These are phyloP conservation scores for Zeuzera pyrina DNA, from an alignment of 2,888 invertebrate species.

Conservation along the genomic window DNA sequence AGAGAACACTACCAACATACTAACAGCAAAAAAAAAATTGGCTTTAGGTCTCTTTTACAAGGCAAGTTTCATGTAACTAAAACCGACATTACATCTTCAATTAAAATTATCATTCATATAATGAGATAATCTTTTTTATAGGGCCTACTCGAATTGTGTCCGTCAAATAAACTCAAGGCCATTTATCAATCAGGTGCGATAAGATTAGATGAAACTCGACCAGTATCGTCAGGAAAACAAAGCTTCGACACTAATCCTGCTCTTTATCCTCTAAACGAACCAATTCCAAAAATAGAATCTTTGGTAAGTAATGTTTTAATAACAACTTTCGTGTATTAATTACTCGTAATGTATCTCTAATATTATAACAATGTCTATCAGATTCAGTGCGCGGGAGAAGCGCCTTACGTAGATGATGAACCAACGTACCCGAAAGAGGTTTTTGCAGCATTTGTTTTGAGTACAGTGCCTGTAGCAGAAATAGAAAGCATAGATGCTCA, in stretches of 20 bases:
- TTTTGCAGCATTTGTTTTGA: conserved; percentile 75
- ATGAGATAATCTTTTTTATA: not conserved
- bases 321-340: not conserved
- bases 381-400: conserved; percentile 79
- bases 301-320: no score
- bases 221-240: conserved; percentile 71
- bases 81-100: no score
- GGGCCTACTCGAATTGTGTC: conserved; percentile 15
- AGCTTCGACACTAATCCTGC: conserved; percentile 72
- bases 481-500: conserved; percentile 72
- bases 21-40: conserved; percentile 57
- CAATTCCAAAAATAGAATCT: conserved; percentile 75
- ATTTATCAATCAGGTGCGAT: conserved; percentile 49
- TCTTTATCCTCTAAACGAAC: conserved; percentile 77
- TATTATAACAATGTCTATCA: conserved; percentile 13
- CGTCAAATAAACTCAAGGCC: conserved; percentile 31
- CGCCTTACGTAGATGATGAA: conserved; percentile 76
- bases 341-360: not conserved
- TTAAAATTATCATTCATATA: not conserved
- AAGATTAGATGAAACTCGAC: conserved; percentile 20
- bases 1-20: no score
- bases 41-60: conserved; percentile 77
- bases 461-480: conserved; percentile 59
- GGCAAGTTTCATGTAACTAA: conserved; percentile 39
- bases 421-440: conserved; percentile 73